phyloP scores from a whole-genome alignment of 2,888 invertebrate species.

The Leptopilina syphax region DNA sequence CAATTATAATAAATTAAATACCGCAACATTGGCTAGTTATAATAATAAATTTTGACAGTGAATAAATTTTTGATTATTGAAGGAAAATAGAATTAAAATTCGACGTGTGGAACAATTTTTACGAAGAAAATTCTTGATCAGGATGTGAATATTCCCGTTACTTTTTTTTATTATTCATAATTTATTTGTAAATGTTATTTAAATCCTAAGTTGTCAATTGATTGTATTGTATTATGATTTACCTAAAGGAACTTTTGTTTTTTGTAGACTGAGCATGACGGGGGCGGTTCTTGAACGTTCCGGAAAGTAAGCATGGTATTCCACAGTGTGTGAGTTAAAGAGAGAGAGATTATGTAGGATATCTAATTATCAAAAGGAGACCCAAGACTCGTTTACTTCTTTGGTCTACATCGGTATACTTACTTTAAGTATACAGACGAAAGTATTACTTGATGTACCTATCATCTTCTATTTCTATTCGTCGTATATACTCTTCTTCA shows the following conservation, averaged over 20 bases:
- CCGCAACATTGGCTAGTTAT: too few species aligned
- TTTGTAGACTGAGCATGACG: conserved; percentile 19
- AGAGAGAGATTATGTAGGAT: background rate
- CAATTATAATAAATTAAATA: too few species aligned
- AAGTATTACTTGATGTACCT: background rate
- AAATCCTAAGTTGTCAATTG: too few species aligned
- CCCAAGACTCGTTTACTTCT: conserved; percentile 5
- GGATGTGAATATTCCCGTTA: too few species aligned
- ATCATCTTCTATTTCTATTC: background rate
- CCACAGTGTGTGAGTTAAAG: background rate
- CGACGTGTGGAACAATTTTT: too few species aligned
- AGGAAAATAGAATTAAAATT: too few species aligned
- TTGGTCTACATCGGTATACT: conserved; percentile 17
- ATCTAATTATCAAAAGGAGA: conserved; percentile 9
- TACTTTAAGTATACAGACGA: conserved; percentile 13
- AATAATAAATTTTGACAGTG: too few species aligned
- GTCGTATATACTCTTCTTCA: background rate
- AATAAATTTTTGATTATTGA: too few species aligned
- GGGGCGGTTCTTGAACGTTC: conserved; percentile 21
- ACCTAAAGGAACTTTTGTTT: background rate
- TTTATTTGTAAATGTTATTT: background rate
- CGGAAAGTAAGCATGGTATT: conserved; percentile 17
- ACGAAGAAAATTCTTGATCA: too few species aligned
- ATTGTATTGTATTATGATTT: background rate
- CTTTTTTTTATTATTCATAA: background rate